Evolutionary conservation across 2,797 vertebrate species (phyloP), one percentile per base, ranked within the genome.

Genomic region (Hippopotamyrus pictus): DNA sequence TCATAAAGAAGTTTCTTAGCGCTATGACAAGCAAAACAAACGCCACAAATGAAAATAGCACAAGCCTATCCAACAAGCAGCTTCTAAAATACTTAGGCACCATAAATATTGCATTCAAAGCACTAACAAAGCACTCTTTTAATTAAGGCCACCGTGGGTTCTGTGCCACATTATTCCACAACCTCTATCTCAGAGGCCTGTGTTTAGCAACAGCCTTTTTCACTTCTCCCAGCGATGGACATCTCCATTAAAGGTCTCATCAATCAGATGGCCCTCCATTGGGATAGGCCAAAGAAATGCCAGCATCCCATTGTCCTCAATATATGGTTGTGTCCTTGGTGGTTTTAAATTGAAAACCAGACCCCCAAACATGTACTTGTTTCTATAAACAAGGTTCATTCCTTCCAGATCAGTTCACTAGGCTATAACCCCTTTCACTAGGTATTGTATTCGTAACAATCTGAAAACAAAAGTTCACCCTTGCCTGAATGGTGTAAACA

Each of bases 101-200:
- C 88, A 89, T 86, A 89, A 89, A 86, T 89, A 62, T 65, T 25
- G 33, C 54, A 84, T 48, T 86, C 25, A 62, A 4, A 57, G 11
- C 41, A 65, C 14, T 48, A 89, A 59, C 46, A 85, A 86, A 89
- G 69, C 25, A 69, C 82, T 89, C 54, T 89, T 44, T 54, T 86
- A 85, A 89, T 85, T 89, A 89, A 73, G 85, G 88, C 82, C n/a
- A 59, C 33, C 14, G 2, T 50, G 33, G 73, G 8, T 57, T 59
- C 53, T 50, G 29, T 19, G 51, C 12, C 2, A 11, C 53, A 84
- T 25, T 57, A 57, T 33, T 54, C 25, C 17, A 59, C 51, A 17
- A 44, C 3, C 33, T 57, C 85, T 29, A 44, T 51, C 53, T 87
- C 9, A 53, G 76, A 53, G 48, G 41, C 12, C 53, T 59, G 33